Base-by-base conservation (phyloP, 2,888 invertebrate genomes). In the Amphiduros pacificus region DNA sequence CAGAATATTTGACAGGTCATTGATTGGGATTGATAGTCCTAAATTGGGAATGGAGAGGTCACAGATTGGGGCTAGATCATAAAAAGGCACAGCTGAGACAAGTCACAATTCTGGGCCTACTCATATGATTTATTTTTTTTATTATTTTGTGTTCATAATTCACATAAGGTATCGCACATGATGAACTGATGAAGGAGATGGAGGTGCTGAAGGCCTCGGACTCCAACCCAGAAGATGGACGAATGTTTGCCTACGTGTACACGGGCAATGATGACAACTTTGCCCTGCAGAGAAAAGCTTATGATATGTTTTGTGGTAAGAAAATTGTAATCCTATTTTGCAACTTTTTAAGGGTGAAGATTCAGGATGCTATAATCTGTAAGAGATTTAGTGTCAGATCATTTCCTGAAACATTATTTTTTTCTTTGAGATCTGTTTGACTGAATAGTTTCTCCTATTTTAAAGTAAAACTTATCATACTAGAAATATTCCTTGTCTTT, bases 221-320 rank as follows among this genome's bases (percentile, higher is more conserved):
- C 40, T 64, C 69, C 4, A 65, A 74, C 50, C 71, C 74, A 9
- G 70, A 73, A 24, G 73, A 77, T 5, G 76, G 78, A 0, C 73
- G 74, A 55, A 71, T 78, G 22, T 80, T 80, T 53, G 80, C 79
- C 20, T 78, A 78, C 54, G 71, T 74, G 20, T 80, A 79, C 66
- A 79, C 79, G 0, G 58, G 73, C 24, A 68, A 70, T 14, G 73
- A 75, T 44, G 77, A 78, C 32, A 73, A 73, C 52, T 77, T 72
- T 51, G 56, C 72, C 17, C 56, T 77, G 24, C 79, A 79, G 61
- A 64, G 72, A 29, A 76, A 77, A 29, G 74, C 72, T 4, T 77
- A 72, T 60, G 72, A 76, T 49, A 56, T 68, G 22, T 79, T 79
- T 60, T 64, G 70, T 61, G 77, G 79, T 60, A 44, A 36, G 29